A percentile compares a stretch with the other conserved stretches of the same genome.
Conservation (phyloP, 2,888 invertebrate species). For the Phaonia tiefii region DNA sequence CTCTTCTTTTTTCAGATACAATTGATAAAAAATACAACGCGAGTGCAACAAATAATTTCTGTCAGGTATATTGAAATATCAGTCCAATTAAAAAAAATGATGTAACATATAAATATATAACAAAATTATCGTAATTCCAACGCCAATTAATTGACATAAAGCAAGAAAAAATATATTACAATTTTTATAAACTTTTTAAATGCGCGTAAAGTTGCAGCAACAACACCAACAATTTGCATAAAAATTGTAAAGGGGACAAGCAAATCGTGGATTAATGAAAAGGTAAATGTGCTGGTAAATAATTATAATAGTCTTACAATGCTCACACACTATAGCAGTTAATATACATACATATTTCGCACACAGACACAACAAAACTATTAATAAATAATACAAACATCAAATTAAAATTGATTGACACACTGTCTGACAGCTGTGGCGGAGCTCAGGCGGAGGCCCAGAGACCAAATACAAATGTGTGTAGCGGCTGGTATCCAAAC, state of each 20-base stretch:
- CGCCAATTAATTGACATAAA: constrained; percentile 24
- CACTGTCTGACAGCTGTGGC: constrained; percentile 49
- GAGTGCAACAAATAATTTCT: neutral
- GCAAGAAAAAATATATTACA: no score
- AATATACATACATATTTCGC: no score
- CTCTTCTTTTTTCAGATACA: constrained; percentile 11
- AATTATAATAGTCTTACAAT: neutral
- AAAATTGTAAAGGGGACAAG: constrained; percentile 36
- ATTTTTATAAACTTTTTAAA: constrained; percentile 27
- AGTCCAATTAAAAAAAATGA: constrained; percentile 28
- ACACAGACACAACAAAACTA: constrained; percentile 45
- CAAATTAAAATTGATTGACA: constrained; percentile 66
- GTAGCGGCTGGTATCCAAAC: no score
- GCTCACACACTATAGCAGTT: no score
- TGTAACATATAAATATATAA: constrained; percentile 8
- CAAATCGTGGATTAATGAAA: constrained; percentile 1
- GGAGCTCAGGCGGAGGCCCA: neutral
- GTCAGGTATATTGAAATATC: constrained; percentile 4
- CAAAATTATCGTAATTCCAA: neutral
- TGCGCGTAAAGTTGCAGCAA: neutral
- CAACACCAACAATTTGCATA: constrained; percentile 49
- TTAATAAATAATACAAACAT: constrained; percentile 66
- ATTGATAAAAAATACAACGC: neutral
- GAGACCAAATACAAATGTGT: no score
- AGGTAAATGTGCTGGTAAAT: constrained; percentile 20